Evolutionary conservation across 2,888 invertebrate species (phyloP), one percentile per base, ranked within the genome.

Genomic region (Andrena dorsata): DNA sequence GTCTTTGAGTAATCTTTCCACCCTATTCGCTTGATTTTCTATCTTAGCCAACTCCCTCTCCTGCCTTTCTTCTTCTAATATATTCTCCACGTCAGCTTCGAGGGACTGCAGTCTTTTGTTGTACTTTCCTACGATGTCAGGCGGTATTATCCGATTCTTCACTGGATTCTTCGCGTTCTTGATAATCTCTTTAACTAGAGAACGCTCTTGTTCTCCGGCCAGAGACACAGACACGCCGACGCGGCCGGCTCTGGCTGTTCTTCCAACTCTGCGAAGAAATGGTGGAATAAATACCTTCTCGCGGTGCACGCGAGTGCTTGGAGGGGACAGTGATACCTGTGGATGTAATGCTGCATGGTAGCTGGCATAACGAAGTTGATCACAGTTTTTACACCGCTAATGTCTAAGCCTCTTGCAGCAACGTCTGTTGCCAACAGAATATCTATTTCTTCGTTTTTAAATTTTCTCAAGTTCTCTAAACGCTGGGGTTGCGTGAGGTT

Each of bases 311-410:
- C 1, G 26, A 2, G 0, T 13, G 30, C 7, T n/a, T 3, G 66
- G 53, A 80, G 13, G 10, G 35, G 4, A 35, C n/a, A 10, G 26
- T 72, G 6, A 92, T 86, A 95, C 93, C 97, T 95, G 94, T 99
- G 99, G 90, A 99, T 98, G 91, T 99, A 99, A 94, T 99, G 99
- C 91, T 99, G 98, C 26, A 99, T 94, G 0, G 98, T 98, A 60
- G 97, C 97, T 0, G 99, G 99, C 96, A 99, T 97, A 0, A 98
- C 97, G 94, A 98, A 99, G 94, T 99, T 99, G 61, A 99, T 96
- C 5, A 99, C 99, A 16, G 99, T 99, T 94, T 98, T 98, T 0
- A 99, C 98, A 8, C 98, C 98, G n/a, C 97, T 97, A 88, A 99
- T 99, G 94, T 99, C 99, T 63, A 99, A 95, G 90, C 99, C 99